Conservation (phyloP, 2,888 invertebrate species). For the Cenopis cana region DNA sequence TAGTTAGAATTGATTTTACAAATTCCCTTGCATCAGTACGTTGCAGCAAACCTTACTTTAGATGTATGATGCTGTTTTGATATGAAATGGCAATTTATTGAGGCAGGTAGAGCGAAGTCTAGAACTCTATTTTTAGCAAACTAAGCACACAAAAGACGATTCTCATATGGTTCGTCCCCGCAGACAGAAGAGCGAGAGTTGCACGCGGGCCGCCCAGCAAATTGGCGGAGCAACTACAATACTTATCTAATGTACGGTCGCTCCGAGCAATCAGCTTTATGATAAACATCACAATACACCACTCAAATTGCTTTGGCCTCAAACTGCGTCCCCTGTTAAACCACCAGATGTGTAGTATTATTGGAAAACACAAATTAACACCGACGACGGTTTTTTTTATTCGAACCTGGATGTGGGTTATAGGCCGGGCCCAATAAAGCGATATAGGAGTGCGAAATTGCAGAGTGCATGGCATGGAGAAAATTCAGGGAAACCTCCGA, state of each 20-base stretch:
- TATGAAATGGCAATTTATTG: conserved; percentile 1
- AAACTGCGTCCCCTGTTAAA: conserved; percentile 22
- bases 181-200: conserved; percentile 14
- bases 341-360: neutral
- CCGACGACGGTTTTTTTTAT: too few relatives aligned
- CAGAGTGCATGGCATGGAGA: too few relatives aligned
- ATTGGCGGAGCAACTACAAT: conserved; percentile 37
- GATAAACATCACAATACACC: conserved; percentile 41
- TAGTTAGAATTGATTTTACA: neutral
- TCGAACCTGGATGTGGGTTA: too few relatives aligned
- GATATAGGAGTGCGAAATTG: too few relatives aligned
- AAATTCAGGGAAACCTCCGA: too few relatives aligned
- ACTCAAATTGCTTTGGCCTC: conserved; percentile 42
- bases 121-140: conserved; percentile 18
- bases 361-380: neutral
- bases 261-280: conserved; percentile 40
- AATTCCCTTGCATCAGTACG: neutral
- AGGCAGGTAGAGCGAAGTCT: conserved; percentile 4
- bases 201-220: conserved; percentile 26
- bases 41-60: neutral
- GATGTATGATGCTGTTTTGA: neutral
- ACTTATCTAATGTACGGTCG: conserved; percentile 42
- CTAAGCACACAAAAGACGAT: conserved; percentile 18
- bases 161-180: conserved; percentile 2
- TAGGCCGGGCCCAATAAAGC: too few relatives aligned